Percentiles rank a stretch among this genome's conserved stretches.
Conservation (phyloP, 2,888 invertebrate genomes). For the Campoplex capitator region DNA sequence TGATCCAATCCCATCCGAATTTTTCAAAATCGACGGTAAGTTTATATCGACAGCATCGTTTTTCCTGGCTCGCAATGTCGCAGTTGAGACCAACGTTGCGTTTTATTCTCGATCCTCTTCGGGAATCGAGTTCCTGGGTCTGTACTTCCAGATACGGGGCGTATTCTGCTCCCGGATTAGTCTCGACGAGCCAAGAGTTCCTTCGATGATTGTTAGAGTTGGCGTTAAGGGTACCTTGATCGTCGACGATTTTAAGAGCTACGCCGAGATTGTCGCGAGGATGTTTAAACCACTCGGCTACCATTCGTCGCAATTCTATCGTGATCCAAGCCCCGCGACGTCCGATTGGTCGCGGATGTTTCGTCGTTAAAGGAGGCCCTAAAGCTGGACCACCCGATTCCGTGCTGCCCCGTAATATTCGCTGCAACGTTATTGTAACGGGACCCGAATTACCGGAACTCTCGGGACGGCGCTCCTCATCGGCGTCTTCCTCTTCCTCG, state of each 20-base stretch:
- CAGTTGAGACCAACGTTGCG: slow-evolving; percentile 94
- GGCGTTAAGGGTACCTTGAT: slow-evolving; percentile 81
- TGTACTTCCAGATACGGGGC: slow-evolving; percentile 87
- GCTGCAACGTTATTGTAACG: slow-evolving; percentile 85
- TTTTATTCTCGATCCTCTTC: slow-evolving; percentile 88
- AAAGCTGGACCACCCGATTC: slow-evolving; percentile 78
- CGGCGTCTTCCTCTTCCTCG: slow-evolving; percentile 52
- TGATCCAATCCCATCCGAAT: slow-evolving; percentile 99
- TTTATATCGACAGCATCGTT: slow-evolving; percentile 97
- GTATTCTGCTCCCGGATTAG: slow-evolving; percentile 87
- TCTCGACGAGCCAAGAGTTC: slow-evolving; percentile 87
- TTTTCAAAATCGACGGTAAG: slow-evolving; percentile 96
- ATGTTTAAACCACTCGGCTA: slow-evolving; percentile 91
- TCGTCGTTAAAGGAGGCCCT: slow-evolving; percentile 81
- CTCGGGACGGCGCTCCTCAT: slow-evolving; percentile 72
- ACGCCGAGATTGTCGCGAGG: slow-evolving; percentile 91
- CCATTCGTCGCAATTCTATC: slow-evolving; percentile 90
- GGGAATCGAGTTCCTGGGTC: slow-evolving; percentile 85
- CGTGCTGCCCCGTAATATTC: slow-evolving; percentile 85
- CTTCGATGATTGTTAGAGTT: slow-evolving; percentile 85
- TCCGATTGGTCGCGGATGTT: slow-evolving; percentile 81
- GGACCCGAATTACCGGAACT: slow-evolving; percentile 78
- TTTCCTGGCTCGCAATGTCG: slow-evolving; percentile 92
- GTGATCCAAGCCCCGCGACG: slow-evolving; percentile 90
- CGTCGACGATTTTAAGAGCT: slow-evolving; percentile 87